Evolutionary conservation across 2,113 vertebrate species (phyloP).

Genomic region (Dissostichus mawsoni): DNA sequence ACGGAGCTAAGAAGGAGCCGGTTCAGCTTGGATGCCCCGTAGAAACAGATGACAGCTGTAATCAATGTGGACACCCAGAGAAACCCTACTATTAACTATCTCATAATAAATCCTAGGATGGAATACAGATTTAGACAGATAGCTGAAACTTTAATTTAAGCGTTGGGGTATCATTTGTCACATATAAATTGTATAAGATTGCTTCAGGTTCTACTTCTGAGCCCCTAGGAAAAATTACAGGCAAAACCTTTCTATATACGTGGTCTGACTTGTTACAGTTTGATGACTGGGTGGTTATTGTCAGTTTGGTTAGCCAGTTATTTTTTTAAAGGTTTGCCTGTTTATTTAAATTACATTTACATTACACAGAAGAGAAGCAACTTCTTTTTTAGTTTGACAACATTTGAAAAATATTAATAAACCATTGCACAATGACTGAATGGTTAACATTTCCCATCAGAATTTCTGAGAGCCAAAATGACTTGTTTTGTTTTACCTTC

Average conservation of each 20-base stretch:
- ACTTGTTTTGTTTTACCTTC: too few species aligned
- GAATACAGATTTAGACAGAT: conserved; percentile 39
- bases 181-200: conserved; percentile 23
- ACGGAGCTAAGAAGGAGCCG: not conserved
- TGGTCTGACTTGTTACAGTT: not conserved
- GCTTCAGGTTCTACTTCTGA: conserved; percentile 20
- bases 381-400: too few species aligned
- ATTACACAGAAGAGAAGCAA: not conserved
- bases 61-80: conserved; percentile 60
- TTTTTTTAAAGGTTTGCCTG: not conserved
- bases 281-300: conserved; percentile 2
- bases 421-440: not conserved
- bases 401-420: not conserved
- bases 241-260: conserved; percentile 4
- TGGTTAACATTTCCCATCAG: too few species aligned
- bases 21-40: conserved; percentile 8
- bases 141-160: conserved; percentile 9
- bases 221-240: conserved; percentile 21
- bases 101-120: conserved; percentile 59
- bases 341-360: conserved; percentile 4
- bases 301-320: conserved; percentile 4
- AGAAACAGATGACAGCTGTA: conserved; percentile 54
- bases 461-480: not conserved
- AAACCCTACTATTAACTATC: conserved; percentile 57
- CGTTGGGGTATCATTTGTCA: conserved; percentile 49